These are phyloP conservation scores for Orthosia incerta DNA, from an alignment of 2,888 invertebrate species.

Conservation along the genomic window DNA sequence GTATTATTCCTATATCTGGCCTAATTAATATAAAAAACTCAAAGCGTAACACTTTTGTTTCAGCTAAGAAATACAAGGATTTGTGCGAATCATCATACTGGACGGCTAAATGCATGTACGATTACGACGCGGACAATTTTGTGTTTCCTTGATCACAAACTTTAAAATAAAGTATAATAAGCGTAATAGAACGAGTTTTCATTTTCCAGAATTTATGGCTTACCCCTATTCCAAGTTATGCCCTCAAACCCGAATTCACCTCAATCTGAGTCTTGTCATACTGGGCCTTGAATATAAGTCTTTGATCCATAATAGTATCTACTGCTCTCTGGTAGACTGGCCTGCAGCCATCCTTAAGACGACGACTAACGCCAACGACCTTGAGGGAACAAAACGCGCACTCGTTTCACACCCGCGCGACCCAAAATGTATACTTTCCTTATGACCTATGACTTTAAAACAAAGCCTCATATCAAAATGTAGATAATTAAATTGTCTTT, in stretches of 20 bases:
- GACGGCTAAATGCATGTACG: constrained; percentile 87
- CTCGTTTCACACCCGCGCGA: too few relatives aligned
- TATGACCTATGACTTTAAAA: too few relatives aligned
- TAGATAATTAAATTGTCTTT: too few relatives aligned
- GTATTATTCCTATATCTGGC: background rate
- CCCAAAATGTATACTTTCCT: too few relatives aligned
- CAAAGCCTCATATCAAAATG: too few relatives aligned
- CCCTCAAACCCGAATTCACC: too few relatives aligned
- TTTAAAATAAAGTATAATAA: constrained; percentile 21
- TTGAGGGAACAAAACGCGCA: too few relatives aligned
- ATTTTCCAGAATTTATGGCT: background rate
- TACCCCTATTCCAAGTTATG: too few relatives aligned
- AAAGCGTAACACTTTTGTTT: constrained; percentile 61
- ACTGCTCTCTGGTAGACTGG: background rate
- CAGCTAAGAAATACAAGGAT: constrained; percentile 86
- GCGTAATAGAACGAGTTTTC: background rate
- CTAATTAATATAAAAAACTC: background rate
- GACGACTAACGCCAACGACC: too few relatives aligned
- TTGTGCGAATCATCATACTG: constrained; percentile 84
- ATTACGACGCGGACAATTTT: constrained; percentile 81
- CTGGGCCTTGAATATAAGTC: too few relatives aligned
- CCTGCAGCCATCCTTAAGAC: too few relatives aligned
- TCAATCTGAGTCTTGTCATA: too few relatives aligned
- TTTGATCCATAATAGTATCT: background rate
- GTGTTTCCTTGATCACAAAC: constrained; percentile 77